phyloP scores from a whole-genome alignment of 2,888 invertebrate genomes.

The Phorcus lineatus region DNA sequence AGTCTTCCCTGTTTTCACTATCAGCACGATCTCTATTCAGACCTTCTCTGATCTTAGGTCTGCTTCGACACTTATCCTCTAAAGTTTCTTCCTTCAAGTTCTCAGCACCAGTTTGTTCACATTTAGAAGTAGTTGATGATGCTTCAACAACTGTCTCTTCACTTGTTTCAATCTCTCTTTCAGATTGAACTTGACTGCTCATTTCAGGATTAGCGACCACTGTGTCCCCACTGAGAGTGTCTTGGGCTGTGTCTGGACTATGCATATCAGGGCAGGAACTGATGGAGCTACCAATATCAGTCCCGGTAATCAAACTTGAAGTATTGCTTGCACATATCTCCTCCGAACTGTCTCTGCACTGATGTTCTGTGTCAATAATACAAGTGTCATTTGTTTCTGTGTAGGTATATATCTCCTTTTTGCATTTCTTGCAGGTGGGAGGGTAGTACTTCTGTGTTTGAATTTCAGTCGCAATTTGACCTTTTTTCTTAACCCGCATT shows the following conservation, averaged over 20 bases:
- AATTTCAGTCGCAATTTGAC: conserved; percentile 32
- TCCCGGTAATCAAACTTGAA: not conserved
- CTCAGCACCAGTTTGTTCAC: not conserved
- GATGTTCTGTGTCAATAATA: conserved; percentile 58
- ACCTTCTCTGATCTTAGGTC: not conserved
- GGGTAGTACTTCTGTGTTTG: conserved; percentile 44
- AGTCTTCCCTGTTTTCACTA: conserved; percentile 1
- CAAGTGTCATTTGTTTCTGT: conserved; percentile 60
- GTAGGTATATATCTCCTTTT: conserved; percentile 62
- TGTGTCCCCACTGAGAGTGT: not conserved
- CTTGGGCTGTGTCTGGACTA: not conserved
- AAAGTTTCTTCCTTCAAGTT: not conserved
- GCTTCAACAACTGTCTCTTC: not conserved
- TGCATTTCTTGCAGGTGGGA: conserved; percentile 61
- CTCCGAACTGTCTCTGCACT: conserved; percentile 38
- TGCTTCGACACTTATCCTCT: not conserved
- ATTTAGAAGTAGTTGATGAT: not conserved
- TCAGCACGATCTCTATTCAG: not conserved
- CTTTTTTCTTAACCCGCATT: conserved; percentile 19
- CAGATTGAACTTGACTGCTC: not conserved
- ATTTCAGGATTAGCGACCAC: too few species aligned
- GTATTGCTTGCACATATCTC: not conserved
- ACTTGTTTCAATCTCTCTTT: not conserved
- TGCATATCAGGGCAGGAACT: not conserved
- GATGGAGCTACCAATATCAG: not conserved